A percentile compares a stretch with the other conserved stretches of the same genome.
phyloP scores from a whole-genome alignment of 2,113 vertebrate genomes.

The Sturnira hondurensis region DNA sequence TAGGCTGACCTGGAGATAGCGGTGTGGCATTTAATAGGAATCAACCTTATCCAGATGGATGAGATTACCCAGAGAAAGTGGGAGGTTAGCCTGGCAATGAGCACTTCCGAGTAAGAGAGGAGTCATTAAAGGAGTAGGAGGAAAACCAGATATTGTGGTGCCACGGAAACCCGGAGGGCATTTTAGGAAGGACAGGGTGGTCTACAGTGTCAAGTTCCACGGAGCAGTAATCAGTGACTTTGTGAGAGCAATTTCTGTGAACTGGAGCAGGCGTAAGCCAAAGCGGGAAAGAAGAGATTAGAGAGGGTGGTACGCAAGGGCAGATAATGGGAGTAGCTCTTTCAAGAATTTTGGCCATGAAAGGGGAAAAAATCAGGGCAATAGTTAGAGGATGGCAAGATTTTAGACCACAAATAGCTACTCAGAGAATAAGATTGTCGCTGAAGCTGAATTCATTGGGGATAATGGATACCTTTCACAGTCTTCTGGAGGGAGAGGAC shows the following conservation, averaged over 20 bases:
- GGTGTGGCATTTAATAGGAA: not conserved
- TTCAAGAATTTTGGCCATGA: not conserved
- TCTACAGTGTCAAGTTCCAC: not conserved
- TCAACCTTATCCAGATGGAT: not conserved
- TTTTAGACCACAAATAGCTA: conserved; percentile 1
- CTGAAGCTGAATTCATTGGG: not conserved
- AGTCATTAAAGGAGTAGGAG: not conserved
- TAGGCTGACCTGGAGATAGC: not conserved
- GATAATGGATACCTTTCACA: not conserved
- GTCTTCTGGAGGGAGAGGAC: not conserved
- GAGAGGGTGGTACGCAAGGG: not conserved
- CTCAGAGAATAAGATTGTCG: not conserved
- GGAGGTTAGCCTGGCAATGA: not conserved
- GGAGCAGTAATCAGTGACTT: not conserved
- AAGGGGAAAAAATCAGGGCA: not conserved
- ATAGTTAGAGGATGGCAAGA: not conserved
- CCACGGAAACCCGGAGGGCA: not conserved
- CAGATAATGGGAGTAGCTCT: not conserved
- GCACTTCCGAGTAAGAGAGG: not conserved
- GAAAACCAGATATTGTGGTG: not conserved
- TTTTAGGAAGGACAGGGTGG: not conserved
- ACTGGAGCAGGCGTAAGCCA: not conserved
- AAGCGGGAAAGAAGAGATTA: not conserved
- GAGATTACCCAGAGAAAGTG: not conserved
- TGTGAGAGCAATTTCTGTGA: not conserved